Percentiles rank a stretch among this genome's conserved stretches.
Evolutionary conservation across 2,888 invertebrate genomes (phyloP).

Genomic region (Hirtodrosophila duncani): DNA sequence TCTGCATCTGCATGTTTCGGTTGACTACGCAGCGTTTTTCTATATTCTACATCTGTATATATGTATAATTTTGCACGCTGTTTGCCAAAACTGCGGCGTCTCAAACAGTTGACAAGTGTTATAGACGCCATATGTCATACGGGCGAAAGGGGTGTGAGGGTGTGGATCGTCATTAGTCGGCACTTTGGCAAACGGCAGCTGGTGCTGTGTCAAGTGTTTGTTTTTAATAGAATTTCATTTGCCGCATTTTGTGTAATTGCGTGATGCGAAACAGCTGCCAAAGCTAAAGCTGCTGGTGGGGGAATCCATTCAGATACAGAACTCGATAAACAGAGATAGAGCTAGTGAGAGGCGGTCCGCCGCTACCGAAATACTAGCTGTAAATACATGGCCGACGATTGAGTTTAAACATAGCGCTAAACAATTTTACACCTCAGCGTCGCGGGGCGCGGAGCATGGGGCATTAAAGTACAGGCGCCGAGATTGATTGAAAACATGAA

Average conservation of each 20-base stretch:
- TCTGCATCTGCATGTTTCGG: too few relatives aligned
- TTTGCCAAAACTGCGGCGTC: constrained; percentile 16
- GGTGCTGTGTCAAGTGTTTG: constrained; percentile 64
- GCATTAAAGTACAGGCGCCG: constrained; percentile 9
- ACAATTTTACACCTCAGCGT: constrained; percentile 52
- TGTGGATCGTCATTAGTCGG: constrained; percentile 35
- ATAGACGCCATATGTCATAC: constrained; percentile 48
- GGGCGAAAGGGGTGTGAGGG: constrained; percentile 2
- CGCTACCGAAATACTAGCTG: too few relatives aligned
- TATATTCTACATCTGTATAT: background rate
- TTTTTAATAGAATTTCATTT: constrained; percentile 72
- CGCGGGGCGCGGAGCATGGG: background rate
- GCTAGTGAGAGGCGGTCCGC: background rate
- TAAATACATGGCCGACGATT: constrained; percentile 51
- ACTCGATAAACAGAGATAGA: background rate
- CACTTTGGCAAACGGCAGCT: constrained; percentile 51
- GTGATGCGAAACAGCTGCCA: constrained; percentile 63
- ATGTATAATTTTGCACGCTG: constrained; percentile 20
- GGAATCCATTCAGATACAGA: background rate
- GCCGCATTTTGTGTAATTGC: constrained; percentile 62
- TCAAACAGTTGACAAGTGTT: constrained; percentile 66
- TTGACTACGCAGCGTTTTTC: too few relatives aligned
- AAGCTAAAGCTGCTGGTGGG: constrained; percentile 11
- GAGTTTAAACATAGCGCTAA: constrained; percentile 60
- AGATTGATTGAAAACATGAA: constrained; percentile 66